Percentiles rank a stretch among this genome's conserved stretches.
Evolutionary conservation across 1,140 invertebrate species (phyloP).

Genomic region (Holcopasites calliopsidis): DNA sequence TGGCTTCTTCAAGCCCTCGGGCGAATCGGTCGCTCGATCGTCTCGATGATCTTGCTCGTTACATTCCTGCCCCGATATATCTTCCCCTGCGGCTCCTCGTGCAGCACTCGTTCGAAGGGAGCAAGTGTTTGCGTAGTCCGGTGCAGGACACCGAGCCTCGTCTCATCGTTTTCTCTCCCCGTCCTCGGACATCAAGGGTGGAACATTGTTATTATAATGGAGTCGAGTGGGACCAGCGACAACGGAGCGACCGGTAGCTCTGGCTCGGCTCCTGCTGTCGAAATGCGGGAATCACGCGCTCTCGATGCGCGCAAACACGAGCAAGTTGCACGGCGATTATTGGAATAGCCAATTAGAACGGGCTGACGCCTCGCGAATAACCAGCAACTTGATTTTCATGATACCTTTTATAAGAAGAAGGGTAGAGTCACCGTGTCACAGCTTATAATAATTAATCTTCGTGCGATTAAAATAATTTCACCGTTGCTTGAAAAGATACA

Average conservation of each 20-base stretch:
- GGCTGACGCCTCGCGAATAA: no score
- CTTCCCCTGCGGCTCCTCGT: not conserved
- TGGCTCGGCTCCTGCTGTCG: constrained; percentile 7
- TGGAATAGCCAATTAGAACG: no score
- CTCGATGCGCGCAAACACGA: no score
- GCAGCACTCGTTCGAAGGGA: constrained; percentile 13
- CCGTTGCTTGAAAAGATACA: no score
- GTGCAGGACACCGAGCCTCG: constrained; percentile 29
- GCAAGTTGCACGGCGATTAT: not conserved
- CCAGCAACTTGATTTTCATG: no score
- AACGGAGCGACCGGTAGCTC: constrained; percentile 37
- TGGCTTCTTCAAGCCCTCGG: not conserved
- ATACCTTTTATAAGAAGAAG: no score
- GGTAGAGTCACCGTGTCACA: no score
- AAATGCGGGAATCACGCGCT: constrained; percentile 7
- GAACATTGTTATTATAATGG: constrained; percentile 48
- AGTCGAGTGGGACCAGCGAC: constrained; percentile 34
- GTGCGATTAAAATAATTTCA: no score
- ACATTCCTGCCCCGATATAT: constrained; percentile 17
- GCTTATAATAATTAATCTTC: no score
- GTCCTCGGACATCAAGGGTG: constrained; percentile 22
- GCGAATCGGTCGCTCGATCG: not conserved
- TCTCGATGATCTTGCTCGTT: constrained; percentile 33
- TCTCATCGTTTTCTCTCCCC: constrained; percentile 38
- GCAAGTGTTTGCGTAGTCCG: constrained; percentile 33